Conservation (phyloP, 2,113 vertebrate genomes). For the Ranitomeya imitator region DNA sequence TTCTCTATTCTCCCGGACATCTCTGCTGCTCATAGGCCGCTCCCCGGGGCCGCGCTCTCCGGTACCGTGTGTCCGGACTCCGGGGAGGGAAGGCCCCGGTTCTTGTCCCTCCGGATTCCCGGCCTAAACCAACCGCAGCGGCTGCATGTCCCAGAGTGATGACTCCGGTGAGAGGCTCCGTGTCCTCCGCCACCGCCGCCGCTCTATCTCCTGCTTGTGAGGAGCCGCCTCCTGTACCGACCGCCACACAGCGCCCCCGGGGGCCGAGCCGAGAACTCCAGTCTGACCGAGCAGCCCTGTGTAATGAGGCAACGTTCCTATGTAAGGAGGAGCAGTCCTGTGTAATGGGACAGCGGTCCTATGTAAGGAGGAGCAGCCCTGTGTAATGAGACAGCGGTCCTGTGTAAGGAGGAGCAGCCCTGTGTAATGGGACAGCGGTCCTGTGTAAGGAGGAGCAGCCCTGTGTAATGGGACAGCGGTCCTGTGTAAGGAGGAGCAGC, state of each 20-base stretch:
- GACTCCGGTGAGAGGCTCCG: background rate
- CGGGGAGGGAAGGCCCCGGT: constrained; percentile 1
- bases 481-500: no score
- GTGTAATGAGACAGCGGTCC: no score
- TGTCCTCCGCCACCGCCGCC: background rate
- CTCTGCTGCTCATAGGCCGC: constrained; percentile 64
- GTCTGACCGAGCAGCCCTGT: background rate
- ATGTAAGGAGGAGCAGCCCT: no score
- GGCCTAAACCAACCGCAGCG: fast-evolving
- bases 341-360: no score
- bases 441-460: background rate
- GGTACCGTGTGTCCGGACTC: constrained; percentile 11
- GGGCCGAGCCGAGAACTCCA: background rate
- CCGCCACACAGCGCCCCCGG: constrained; percentile 10
- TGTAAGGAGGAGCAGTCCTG: background rate
- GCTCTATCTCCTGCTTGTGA: background rate
- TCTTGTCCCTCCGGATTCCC: background rate
- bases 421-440: background rate
- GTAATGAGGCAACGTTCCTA: no score
- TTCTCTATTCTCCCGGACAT: constrained; percentile 77
- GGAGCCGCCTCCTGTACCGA: constrained; percentile 6
- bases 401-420: background rate
- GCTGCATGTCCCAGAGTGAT: background rate
- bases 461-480: no score
- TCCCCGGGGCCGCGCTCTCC: constrained; percentile 62